Percentiles rank a stretch among this genome's conserved stretches.
phyloP scores from a whole-genome alignment of 2,888 invertebrate genomes.

The Schizaphis graminum region DNA sequence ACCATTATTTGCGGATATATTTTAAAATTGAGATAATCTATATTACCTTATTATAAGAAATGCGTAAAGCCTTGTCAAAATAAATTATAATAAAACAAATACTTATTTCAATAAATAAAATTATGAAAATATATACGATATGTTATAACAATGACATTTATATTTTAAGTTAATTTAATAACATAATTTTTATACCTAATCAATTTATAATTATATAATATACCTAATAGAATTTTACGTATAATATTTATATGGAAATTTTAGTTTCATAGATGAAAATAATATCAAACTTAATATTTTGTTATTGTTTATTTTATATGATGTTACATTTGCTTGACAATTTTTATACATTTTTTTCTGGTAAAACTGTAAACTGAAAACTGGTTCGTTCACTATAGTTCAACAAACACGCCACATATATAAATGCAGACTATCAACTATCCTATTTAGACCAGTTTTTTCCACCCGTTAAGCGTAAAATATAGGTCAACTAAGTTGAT shows the following conservation, averaged over 20 bases:
- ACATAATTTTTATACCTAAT: neutral
- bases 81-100: neutral
- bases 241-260: neutral
- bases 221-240: neutral
- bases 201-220: neutral
- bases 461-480: neutral
- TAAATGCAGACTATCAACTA: neutral
- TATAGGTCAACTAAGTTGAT: conserved; percentile 38
- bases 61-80: neutral
- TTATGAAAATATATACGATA: neutral
- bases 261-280: neutral
- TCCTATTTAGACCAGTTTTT: conserved; percentile 32
- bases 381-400: conserved; percentile 47
- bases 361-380: conserved; percentile 33
- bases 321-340: neutral
- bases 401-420: neutral
- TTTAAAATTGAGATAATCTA: neutral
- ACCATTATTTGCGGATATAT: neutral
- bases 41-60: neutral
- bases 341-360: neutral
- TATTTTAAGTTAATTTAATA: neutral
- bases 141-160: neutral
- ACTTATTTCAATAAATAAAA: neutral
- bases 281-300: neutral
- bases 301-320: neutral